A percentile compares a stretch with the other conserved stretches of the same genome.
These are phyloP conservation scores for Stichodactyla helianthus DNA, from an alignment of 64 coral and sea anemone species.

Conservation along the genomic window DNA sequence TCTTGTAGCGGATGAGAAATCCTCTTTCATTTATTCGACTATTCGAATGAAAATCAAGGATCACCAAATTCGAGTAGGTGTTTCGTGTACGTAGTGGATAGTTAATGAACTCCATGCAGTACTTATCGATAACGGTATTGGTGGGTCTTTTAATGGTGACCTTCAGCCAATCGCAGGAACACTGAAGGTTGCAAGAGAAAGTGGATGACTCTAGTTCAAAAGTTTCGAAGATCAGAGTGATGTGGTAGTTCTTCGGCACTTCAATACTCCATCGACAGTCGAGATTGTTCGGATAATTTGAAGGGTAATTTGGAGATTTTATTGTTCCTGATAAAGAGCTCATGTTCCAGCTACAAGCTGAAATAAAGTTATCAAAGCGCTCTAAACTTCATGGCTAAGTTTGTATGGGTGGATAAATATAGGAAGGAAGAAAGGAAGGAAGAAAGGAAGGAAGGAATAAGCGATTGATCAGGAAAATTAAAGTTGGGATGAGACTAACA, in stretches of 20 bases:
- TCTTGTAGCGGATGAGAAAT: not conserved
- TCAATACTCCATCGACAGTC: slow-evolving; percentile 68
- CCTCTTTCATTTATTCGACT: not conserved
- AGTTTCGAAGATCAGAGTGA: slow-evolving; percentile 42
- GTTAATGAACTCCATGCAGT: not conserved
- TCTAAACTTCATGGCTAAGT: not conserved
- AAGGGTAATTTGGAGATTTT: slow-evolving; percentile 50
- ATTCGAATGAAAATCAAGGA: not conserved
- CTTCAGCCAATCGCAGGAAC: slow-evolving; percentile 47
- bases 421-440: not conserved
- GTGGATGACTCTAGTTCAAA: slow-evolving; percentile 40
- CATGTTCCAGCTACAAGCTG: not conserved
- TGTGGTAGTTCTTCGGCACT: slow-evolving; percentile 33
- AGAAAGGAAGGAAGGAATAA: not conserved
- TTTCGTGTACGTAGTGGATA: not conserved
- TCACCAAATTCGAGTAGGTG: not conserved
- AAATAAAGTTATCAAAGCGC: not conserved
- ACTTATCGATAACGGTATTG: not conserved
- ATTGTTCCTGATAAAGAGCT: slow-evolving; percentile 29
- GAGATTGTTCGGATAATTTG: slow-evolving; percentile 27
- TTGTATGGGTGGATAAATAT: not conserved
- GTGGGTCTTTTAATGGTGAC: not conserved
- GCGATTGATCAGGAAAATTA: not conserved
- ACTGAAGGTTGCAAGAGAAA: slow-evolving; percentile 11
- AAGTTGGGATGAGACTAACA: not conserved